Base-by-base conservation (phyloP, 2,888 invertebrate genomes). In the Tetranychus piercei region DNA sequence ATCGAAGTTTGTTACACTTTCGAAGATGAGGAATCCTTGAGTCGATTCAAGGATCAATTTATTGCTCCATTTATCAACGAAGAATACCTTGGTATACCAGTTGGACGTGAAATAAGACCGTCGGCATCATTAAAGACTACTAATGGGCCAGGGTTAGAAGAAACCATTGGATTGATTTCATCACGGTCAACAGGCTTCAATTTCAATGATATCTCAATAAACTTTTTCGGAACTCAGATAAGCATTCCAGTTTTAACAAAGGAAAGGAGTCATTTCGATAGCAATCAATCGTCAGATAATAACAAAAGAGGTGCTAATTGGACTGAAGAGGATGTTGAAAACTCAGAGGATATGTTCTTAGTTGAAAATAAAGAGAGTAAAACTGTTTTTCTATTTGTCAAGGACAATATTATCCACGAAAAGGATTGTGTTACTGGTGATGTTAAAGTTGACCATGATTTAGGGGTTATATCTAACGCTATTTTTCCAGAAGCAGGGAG, bases 331-430 rank as follows among this genome's bases (percentile, higher is more conserved):
- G 55, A 55, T 15, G 55, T 69, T 22, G 69, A 69, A 43, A 44
- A 72, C 6, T 43, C 72, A 34, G 72, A 45, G 15, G 44, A 72
- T 72, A 43, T 44, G 72, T 72, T n/a, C 20, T 20, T 44, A 43
- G 72, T 72, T 23, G 44, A 45, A 72, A 72, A 45, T 18, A 72
- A 72, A 34, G 44, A 72, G 20, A 11, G 22, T 22, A 69, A 69
- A 69, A 23, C 34, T 18, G 69, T 69, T 69, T 69, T 69, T 22
- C 69, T 69, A 20, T 69, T 23, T 23, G 34, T 69, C 20, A 69
- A 69, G 20, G 69, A 69, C 20, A 23, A 69, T 69, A 69, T 69
- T 23, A 69, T 69, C 1, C 69, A 69, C 20, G 69, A 69, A 22
- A 20, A 23, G 22, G 69, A 69, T 22, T 20, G 69, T 69, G 20